phyloP scores from a whole-genome alignment of 2,113 vertebrate genomes.

The Leptobrachium ailaonicum region DNA sequence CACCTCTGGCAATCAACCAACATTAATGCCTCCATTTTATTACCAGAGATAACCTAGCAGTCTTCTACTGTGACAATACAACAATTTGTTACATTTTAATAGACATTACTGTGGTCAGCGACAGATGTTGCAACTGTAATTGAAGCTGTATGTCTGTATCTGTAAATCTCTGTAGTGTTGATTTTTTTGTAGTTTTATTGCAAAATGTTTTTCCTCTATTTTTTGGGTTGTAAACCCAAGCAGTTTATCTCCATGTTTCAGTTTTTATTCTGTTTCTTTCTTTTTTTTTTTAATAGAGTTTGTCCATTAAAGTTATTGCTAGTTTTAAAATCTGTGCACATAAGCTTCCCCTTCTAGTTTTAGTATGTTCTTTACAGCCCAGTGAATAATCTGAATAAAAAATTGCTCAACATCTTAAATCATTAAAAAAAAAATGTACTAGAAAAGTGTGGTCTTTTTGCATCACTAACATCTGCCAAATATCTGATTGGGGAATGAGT shows the following conservation, averaged over 20 bases:
- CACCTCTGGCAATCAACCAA: no score
- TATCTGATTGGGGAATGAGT: slow-evolving; percentile 49
- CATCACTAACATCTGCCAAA: slow-evolving; percentile 49
- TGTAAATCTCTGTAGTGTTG: slow-evolving; percentile 31
- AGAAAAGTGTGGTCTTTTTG: slow-evolving; percentile 44
- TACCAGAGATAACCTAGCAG: no score
- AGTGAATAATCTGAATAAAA: slow-evolving; percentile 49
- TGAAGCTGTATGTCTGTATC: slow-evolving; percentile 27
- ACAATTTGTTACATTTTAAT: no score
- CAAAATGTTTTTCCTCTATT: slow-evolving; percentile 22
- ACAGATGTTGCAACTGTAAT: slow-evolving; percentile 28
- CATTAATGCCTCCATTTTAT: no score
- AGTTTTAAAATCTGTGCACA: slow-evolving; percentile 48
- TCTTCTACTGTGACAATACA: no score
- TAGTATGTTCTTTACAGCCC: slow-evolving; percentile 49
- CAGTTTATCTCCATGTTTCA: background rate
- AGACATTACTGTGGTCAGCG: no score
- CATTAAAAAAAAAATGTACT: slow-evolving; percentile 43
- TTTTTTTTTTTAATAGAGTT: slow-evolving; percentile 34
- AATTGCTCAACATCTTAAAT: slow-evolving; percentile 49
- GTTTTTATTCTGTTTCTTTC: slow-evolving; percentile 16
- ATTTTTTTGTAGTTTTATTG: slow-evolving; percentile 33
- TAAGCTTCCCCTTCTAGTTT: slow-evolving; percentile 48
- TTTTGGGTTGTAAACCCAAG: slow-evolving; percentile 38
- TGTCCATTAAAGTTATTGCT: slow-evolving; percentile 47